Conservation (phyloP, 2,888 invertebrate species). For the Hirtodrosophila histrioides region DNA sequence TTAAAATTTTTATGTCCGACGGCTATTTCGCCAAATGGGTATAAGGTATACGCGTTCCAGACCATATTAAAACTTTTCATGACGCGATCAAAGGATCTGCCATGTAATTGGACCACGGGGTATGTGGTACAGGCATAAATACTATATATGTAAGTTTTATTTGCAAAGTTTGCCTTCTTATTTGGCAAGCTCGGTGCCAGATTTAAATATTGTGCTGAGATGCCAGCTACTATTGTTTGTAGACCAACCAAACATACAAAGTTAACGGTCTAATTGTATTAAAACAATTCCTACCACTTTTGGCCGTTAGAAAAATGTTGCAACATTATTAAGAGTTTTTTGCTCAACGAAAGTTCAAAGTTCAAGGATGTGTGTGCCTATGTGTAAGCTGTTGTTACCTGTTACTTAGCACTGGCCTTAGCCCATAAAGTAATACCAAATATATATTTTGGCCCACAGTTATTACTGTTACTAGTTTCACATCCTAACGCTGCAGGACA, state of each 20-base stretch:
- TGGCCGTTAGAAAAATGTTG: constrained; percentile 2
- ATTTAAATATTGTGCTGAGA: constrained; percentile 9
- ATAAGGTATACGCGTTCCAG: constrained; percentile 6
- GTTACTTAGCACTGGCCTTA: constrained; percentile 2
- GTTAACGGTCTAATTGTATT: too few species aligned
- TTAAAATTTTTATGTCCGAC: constrained; percentile 61
- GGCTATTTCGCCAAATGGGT: constrained; percentile 44
- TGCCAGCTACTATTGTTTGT: not conserved
- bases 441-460: constrained; percentile 9
- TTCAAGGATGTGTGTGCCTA: constrained; percentile 49
- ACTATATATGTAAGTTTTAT: constrained; percentile 25
- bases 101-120: constrained; percentile 6
- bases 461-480: constrained; percentile 44
- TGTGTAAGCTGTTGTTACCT: constrained; percentile 10
- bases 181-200: constrained; percentile 1
- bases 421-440: constrained; percentile 7
- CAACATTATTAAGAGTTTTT: constrained; percentile 25
- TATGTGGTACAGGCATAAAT: constrained; percentile 10
- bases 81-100: constrained; percentile 22
- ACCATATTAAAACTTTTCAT: constrained; percentile 35
- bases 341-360: constrained; percentile 39
- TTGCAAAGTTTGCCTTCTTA: not conserved
- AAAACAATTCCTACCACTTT: too few species aligned
- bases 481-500: constrained; percentile 27
- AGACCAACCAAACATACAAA: too few species aligned